Evolutionary conservation across 2,888 invertebrate genomes (phyloP).

Genomic region (Dynastes grantii): DNA sequence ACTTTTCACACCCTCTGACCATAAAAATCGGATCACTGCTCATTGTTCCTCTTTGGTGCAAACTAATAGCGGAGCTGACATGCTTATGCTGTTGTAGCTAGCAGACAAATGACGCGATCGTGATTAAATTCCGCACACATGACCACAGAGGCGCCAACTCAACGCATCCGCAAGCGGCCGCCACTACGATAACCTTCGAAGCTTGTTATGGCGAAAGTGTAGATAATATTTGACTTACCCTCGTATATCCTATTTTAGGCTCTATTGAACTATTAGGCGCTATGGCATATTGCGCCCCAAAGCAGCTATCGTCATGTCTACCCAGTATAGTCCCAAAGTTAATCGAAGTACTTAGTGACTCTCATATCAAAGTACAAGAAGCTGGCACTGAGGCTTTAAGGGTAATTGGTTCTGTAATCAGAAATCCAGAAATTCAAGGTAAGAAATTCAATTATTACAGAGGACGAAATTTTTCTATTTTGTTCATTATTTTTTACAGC

Average conservation of each 20-base stretch:
- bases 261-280: slow-evolving; percentile 96
- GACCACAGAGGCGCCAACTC: too few relatives aligned
- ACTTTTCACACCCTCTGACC: too few relatives aligned
- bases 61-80: too few relatives aligned
- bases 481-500: slow-evolving; percentile 70
- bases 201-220: too few relatives aligned
- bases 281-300: slow-evolving; percentile 99
- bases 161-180: too few relatives aligned
- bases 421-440: slow-evolving; percentile 98
- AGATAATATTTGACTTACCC: too few relatives aligned
- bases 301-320: slow-evolving; percentile 97
- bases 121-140: too few relatives aligned
- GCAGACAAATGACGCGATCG: too few relatives aligned
- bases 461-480: slow-evolving; percentile 1
- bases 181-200: too few relatives aligned
- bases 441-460: slow-evolving; percentile 25
- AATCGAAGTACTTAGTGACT: slow-evolving; percentile 97
- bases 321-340: slow-evolving; percentile 98
- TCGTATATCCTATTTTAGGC: slow-evolving; percentile 72
- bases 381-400: slow-evolving; percentile 96
- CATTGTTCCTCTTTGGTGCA: too few relatives aligned
- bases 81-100: too few relatives aligned
- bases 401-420: slow-evolving; percentile 97
- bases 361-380: slow-evolving; percentile 96
- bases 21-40: too few relatives aligned